phyloP scores from a whole-genome alignment of 2,888 invertebrate genomes.

The Andrena flavipes region DNA sequence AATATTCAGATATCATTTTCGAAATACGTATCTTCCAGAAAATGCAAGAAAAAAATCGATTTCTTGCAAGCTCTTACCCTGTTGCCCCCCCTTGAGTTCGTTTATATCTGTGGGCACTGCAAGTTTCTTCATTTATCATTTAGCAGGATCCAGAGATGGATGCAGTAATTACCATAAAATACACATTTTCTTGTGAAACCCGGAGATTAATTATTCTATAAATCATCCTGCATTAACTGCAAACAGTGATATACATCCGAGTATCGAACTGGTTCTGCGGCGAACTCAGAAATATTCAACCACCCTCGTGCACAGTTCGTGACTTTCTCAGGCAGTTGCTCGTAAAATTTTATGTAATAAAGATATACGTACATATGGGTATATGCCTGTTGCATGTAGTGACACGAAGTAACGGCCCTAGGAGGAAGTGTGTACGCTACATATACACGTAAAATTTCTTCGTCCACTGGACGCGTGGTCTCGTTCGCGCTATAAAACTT shows the following conservation, averaged over 20 bases:
- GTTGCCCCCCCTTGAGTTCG: too few species aligned
- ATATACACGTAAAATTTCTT: neutral
- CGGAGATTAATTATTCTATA: too few species aligned
- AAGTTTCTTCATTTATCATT: too few species aligned
- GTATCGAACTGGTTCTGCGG: constrained; percentile 17
- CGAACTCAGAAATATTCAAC: constrained; percentile 13
- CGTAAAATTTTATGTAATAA: constrained; percentile 31
- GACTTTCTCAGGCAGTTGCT: constrained; percentile 6
- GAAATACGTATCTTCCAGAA: too few species aligned
- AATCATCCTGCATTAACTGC: too few species aligned
- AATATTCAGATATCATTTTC: too few species aligned
- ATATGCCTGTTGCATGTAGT: neutral
- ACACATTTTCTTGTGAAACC: too few species aligned
- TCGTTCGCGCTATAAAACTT: constrained; percentile 30
- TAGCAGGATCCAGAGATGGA: too few species aligned
- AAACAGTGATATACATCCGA: neutral
- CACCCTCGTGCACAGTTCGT: neutral
- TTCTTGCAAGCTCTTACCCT: too few species aligned
- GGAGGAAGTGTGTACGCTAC: neutral
- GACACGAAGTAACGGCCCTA: neutral
- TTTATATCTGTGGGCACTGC: too few species aligned
- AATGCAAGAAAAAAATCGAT: too few species aligned
- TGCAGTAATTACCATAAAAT: too few species aligned
- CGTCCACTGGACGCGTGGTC: neutral
- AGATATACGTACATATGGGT: neutral